Evolutionary conservation across 2,888 invertebrate species (phyloP), one percentile per base, ranked within the genome.

Genomic region (Cantharis nigra): DNA sequence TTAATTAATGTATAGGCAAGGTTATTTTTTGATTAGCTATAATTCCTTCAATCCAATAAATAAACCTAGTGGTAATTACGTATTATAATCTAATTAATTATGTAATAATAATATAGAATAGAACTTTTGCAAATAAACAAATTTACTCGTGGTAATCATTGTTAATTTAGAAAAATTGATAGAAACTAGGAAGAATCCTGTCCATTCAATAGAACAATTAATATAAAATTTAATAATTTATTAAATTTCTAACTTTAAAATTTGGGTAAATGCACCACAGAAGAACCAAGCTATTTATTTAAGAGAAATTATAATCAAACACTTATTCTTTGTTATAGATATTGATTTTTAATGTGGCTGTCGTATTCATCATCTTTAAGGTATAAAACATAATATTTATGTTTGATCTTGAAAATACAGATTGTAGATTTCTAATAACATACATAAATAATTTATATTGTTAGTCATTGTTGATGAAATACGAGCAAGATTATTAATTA

Each of bases 131-230:
- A n/a, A 49, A 49, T 49, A n/a, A n/a, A 7, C 11, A 3, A 13
- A 33, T 4, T 33, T 33, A 13, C n/a, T 33, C 33, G n/a, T n/a
- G 1, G 5, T 33, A 33, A 49, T 49, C 1, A n/a, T 49, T 49
- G n/a, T 5, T 49, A 49, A 49, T 49, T 49, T 49, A 9, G 7
- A 49, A 49, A n/a, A 49, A n/a, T 33, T 33, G n/a, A n/a, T 7
- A 71, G 71, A 71, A 71, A 71, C 28, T 18, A 71, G 71, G 71
- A 71, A 71, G 64, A 16, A 11, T 9, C 20, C 64, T 64, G 64
- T 3, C 20, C 71, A 20, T 30, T 30, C 5, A 63, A 64, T 18
- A 63, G 71, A 64, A 71, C 28, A 64, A n/a, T n/a, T n/a, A n/a
- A 64, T 64, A 64, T 18, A 13, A 9, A 5, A 18, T 49, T n/a